Evolutionary conservation across 2,888 invertebrate genomes (phyloP).

Genomic region (Pyrrhosoma nymphula): DNA sequence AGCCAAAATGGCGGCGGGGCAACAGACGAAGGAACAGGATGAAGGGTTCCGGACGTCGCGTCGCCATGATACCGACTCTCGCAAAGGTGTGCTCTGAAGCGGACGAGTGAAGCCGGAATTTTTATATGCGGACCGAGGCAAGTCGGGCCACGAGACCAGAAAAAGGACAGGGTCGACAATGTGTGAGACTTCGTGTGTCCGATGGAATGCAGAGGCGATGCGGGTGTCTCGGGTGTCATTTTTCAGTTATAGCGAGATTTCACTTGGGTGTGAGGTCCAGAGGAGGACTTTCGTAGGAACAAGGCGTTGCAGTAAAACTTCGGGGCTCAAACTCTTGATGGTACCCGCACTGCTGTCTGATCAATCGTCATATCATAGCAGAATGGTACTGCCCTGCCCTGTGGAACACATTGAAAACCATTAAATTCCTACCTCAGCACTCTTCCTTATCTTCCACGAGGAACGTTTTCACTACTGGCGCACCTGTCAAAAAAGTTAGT

Average conservation of each 20-base stretch:
- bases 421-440: not conserved
- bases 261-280: not conserved
- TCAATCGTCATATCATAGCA: not conserved
- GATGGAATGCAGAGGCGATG: not conserved
- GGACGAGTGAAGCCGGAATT: not conserved
- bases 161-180: not conserved
- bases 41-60: not conserved
- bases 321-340: not conserved
- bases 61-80: too few relatives aligned
- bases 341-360: not conserved
- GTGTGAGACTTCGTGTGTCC: not conserved
- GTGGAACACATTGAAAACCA: not conserved
- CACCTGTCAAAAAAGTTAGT: too few relatives aligned
- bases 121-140: not conserved
- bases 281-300: not conserved
- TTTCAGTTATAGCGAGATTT: not conserved
- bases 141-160: not conserved
- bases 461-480: too few relatives aligned
- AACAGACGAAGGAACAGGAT: not conserved
- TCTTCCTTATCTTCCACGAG: too few relatives aligned
- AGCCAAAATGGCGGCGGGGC: conserved; percentile 36
- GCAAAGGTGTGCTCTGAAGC: too few relatives aligned
- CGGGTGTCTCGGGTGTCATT: not conserved
- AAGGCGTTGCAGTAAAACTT: not conserved
- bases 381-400: not conserved